Base-by-base conservation (phyloP, 2,888 invertebrate species). In the Gastrophysa polygoni region DNA sequence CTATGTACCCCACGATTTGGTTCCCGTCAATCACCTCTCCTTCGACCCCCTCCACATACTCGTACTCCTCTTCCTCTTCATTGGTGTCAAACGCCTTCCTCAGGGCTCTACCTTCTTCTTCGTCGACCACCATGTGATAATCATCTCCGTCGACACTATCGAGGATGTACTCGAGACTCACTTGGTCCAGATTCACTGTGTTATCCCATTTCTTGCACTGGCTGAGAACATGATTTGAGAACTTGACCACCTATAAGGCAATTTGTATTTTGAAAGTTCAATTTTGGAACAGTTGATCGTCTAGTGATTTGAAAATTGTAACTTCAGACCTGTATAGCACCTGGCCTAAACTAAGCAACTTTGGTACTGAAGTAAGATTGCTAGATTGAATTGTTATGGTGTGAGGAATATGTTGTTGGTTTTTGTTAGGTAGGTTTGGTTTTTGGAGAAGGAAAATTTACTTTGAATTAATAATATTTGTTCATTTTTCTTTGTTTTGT, bases 191-290 rank as follows among this genome's bases (percentile, higher is more conserved):
- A 28, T 21, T 64, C 8, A 63, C 29, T 2, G 54, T 44, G 17
- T 61, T 55, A 7, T 68, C 66, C 47, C 59, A 51, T 16, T 46
- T 16, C 17, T 48, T 48, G 21, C 71, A 71, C 21, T 63, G 61
- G 51, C 68, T 73, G 16, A 72, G 44, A 4, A 69, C 67, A 21
- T 73, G 73, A n/a, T 65, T 66, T 1, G 71, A 72, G 49, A 73
- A 72, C 51, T 63, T 66, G 10, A 66, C 51, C 1, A 65, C 56
- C 64, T 64, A 59, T 51, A 44, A n/a, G n/a, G n/a, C n/a, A n/a
- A n/a, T n/a, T n/a, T n/a, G n/a, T n/a, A n/a, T n/a, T n/a, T n/a
- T n/a, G n/a, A n/a, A n/a, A n/a, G n/a, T n/a, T n/a, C n/a, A n/a
- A n/a, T n/a, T n/a, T n/a, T n/a, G n/a, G n/a, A n/a, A n/a, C n/a